Percentiles rank a stretch among this genome's conserved stretches.
These are phyloP conservation scores for Sapayoa aenigma DNA, from an alignment of 2,113 vertebrate species.

Conservation along the genomic window DNA sequence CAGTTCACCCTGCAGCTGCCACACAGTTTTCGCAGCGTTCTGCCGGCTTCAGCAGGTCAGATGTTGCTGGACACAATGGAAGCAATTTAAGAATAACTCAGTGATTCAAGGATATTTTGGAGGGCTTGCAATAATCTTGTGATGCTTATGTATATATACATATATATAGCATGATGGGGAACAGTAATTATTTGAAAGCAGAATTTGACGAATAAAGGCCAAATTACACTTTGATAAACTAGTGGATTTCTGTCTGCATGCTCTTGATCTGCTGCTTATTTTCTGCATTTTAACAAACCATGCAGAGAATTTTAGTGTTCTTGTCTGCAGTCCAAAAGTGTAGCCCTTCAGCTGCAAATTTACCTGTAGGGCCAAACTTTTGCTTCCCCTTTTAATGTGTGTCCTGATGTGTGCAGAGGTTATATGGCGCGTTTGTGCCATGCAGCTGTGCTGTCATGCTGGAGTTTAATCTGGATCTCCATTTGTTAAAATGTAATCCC, in stretches of 20 bases:
- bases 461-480: not conserved
- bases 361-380: not conserved
- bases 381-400: not conserved
- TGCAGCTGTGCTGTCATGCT: not conserved
- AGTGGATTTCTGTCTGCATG: not conserved
- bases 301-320: not conserved
- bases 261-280: not conserved
- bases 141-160: not conserved
- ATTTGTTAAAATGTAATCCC: not conserved
- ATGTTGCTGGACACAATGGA: not conserved
- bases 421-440: not conserved
- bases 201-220: not conserved
- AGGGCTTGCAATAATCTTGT: not conserved
- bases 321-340: not conserved
- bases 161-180: not conserved
- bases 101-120: not conserved
- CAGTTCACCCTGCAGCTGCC: conserved; percentile 85
- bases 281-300: not conserved
- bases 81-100: not conserved
- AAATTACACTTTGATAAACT: not conserved
- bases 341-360: not conserved
- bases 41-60: conserved; percentile 80
- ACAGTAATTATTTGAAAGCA: not conserved
- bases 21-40: conserved; percentile 65
- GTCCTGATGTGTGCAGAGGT: not conserved